Evolutionary conservation across 2,888 invertebrate genomes (phyloP), one percentile per base, ranked within the genome.

Genomic region (Salticus scenicus): DNA sequence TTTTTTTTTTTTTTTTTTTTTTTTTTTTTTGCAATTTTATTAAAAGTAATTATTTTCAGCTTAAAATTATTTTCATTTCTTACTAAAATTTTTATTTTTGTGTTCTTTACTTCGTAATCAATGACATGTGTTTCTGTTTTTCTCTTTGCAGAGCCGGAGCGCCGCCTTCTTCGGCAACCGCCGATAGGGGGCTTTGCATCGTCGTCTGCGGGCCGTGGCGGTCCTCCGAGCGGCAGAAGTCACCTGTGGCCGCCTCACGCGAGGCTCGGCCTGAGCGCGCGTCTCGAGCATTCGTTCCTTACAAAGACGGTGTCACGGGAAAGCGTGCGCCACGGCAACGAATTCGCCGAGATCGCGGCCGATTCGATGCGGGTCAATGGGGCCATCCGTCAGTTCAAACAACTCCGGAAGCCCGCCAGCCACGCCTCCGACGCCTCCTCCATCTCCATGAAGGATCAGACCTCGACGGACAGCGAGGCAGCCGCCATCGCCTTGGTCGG

Each of bases 351-450:
- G 91, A 98, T 98, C 90, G 98, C 98, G 28, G 97, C 97, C 73
- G 98, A 98, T 92, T 97, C 97, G 83, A 94, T 98, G 89, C 94
- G 98, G 90, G 97, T 98, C 92, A 98, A 98, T 92, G 98, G 98
- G 88, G 98, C 97, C 90, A 96, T 98, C 94, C 94, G 97, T 89
- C 97, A 97, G 91, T 98, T 98, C 92, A 97, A 96, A 92, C 94
- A 97, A 96, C 95, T 98, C 93, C 96, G 97, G 93, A 98, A 98
- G 94, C 98, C 98, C 93, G 41, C 72, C 93, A 98, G 98, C 94
- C 98, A 97, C 93, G 96, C 89, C 66, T 96, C 89, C 47, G 98
- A 98, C 93, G 97, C 97, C 92, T 95, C 97, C 92, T 98, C 98
- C 93, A 96, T 98, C 93, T 96, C 90, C 69, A 88, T 90, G 87